phyloP scores from a whole-genome alignment of 2,888 invertebrate genomes.

The Sepioteuthis lessoniana region DNA sequence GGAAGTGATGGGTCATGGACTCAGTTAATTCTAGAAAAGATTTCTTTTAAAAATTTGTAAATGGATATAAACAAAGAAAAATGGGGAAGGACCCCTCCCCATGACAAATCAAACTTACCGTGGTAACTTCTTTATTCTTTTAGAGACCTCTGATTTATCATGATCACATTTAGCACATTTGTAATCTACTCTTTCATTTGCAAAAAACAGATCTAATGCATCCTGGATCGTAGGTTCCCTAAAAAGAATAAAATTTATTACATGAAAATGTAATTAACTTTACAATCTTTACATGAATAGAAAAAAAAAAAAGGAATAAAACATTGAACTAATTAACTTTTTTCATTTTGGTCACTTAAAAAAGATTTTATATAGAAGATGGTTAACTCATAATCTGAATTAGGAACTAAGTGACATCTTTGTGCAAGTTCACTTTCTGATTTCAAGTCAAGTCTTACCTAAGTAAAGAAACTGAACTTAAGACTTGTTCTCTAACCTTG shows the following conservation, averaged over 20 bases:
- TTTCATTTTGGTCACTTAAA: neutral
- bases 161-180: conserved; percentile 69
- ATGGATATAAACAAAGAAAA: too few relatives aligned
- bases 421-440: too few relatives aligned
- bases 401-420: neutral
- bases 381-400: neutral
- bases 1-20: too few relatives aligned
- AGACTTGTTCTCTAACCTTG: too few relatives aligned
- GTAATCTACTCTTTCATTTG: conserved; percentile 68
- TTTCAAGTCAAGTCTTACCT: too few relatives aligned
- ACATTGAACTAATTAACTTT: neutral
- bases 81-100: too few relatives aligned
- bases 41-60: too few relatives aligned
- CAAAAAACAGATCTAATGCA: conserved; percentile 67
- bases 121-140: conserved; percentile 68
- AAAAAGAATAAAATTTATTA: conserved; percentile 55
- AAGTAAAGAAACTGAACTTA: too few relatives aligned
- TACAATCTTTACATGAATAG: too few relatives aligned
- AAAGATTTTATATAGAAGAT: neutral
- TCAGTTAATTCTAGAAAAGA: too few relatives aligned
- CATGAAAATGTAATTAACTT: neutral
- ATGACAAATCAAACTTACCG: conserved; percentile 57
- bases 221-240: conserved; percentile 65
- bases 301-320: too few relatives aligned
- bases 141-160: conserved; percentile 63